These are phyloP conservation scores for Geodia barretti DNA, from an alignment of 37 sponge, comb jelly and placozoan species.

Conservation along the genomic window DNA sequence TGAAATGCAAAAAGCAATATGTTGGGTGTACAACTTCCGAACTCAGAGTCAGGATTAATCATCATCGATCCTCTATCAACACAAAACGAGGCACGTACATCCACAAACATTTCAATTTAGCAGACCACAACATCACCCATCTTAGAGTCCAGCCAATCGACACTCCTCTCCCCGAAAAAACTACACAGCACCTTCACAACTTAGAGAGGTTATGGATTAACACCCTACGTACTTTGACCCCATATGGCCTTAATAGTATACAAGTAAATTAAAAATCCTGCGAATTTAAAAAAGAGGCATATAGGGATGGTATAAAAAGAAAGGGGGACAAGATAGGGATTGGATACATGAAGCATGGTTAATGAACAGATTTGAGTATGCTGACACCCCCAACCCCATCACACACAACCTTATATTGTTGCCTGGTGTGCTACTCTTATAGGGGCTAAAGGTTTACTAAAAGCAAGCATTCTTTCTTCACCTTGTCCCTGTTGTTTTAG, in stretches of 20 bases:
- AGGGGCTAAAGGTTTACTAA: no score
- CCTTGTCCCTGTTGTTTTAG: no score
- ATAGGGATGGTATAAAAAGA: no score
- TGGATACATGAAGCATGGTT: no score
- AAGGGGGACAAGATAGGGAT: no score
- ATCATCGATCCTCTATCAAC: slow-evolving; percentile 19
- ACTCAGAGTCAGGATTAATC: slow-evolving; percentile 4
- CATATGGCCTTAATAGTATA: slow-evolving; percentile 6
- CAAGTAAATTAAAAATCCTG: neutral
- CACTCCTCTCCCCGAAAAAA: neutral
- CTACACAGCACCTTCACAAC: neutral
- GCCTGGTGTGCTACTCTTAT: no score
- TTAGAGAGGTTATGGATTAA: slow-evolving; percentile 16
- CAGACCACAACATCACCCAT: slow-evolving; percentile 13
- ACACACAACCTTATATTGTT: no score
- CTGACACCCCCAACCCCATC: no score
- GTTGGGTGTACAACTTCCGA: slow-evolving; percentile 20
- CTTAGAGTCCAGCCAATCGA: slow-evolving; percentile 20
- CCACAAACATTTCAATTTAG: slow-evolving; percentile 13
- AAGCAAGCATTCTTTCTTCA: no score
- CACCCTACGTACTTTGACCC: neutral
- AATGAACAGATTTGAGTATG: no score
- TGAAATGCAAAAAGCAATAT: slow-evolving; percentile 42
- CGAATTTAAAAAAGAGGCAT: neutral
- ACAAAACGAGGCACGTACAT: neutral